Conservation (phyloP, 2,113 vertebrate genomes). For the Corydoras maculifer region DNA sequence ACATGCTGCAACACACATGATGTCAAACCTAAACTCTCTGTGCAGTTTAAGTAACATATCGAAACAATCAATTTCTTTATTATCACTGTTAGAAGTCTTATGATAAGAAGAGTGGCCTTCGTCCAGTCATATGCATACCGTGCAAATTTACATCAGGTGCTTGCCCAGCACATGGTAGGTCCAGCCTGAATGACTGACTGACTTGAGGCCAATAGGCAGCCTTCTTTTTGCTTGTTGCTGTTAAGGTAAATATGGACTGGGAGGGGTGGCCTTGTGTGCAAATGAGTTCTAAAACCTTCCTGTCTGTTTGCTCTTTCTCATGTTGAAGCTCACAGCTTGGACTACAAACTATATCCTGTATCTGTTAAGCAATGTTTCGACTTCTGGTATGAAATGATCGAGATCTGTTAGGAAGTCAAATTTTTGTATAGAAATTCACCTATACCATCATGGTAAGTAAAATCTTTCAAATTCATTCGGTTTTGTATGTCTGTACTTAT, state of each 20-base stretch:
- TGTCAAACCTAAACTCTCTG: not conserved
- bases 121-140: conserved; percentile 49
- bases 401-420: not conserved
- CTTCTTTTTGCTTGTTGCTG: conserved; percentile 40
- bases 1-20: no score
- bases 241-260: conserved; percentile 58
- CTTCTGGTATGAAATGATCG: not conserved
- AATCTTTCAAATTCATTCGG: conserved; percentile 17
- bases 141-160: conserved; percentile 49
- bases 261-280: conserved; percentile 52
- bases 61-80: conserved; percentile 34
- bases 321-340: conserved; percentile 2
- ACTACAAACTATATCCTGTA: conserved; percentile 3
- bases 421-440: conserved; percentile 20
- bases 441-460: conserved; percentile 56
- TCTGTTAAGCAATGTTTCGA: conserved; percentile 11
- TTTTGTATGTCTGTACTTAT: conserved; percentile 25
- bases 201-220: conserved; percentile 40
- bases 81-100: conserved; percentile 56
- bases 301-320: conserved; percentile 28
- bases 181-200: conserved; percentile 27
- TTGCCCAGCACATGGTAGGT: conserved; percentile 45
- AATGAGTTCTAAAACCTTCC: conserved; percentile 37
- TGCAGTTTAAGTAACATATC: no score
- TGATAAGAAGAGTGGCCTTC: conserved; percentile 58